Conservation (phyloP, 92 coral and sea anemone genomes). For the Micromussa lordhowensis region DNA sequence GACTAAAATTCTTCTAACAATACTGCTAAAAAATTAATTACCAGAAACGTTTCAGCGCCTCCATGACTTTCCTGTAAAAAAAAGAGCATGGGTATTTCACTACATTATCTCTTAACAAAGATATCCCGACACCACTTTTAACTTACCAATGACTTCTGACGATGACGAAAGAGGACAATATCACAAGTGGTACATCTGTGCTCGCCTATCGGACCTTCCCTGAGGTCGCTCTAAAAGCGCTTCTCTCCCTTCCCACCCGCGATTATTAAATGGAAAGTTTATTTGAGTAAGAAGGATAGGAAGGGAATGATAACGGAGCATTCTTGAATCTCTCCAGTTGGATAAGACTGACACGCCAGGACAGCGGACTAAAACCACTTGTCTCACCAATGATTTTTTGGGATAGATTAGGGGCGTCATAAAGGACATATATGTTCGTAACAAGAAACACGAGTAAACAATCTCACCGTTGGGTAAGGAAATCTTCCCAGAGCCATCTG, state of each 20-base stretch:
- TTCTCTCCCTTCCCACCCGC: no score
- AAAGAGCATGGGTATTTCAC: not conserved
- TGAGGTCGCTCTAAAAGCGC: no score
- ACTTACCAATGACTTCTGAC: no score
- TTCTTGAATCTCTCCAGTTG: no score
- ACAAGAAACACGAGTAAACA: not conserved
- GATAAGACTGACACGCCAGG: not conserved
- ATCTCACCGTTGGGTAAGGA: constrained; percentile 87
- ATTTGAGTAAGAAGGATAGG: no score
- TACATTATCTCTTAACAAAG: not conserved
- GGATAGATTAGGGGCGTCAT: not conserved
- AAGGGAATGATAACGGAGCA: no score
- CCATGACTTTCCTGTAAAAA: constrained; percentile 64
- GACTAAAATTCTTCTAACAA: not conserved
- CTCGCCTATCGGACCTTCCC: no score
- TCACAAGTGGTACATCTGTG: no score
- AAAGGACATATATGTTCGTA: not conserved
- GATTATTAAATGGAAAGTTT: no score
- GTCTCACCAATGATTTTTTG: not conserved
- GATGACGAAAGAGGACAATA: no score
- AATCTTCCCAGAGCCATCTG: constrained; percentile 96
- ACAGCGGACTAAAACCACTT: not conserved
- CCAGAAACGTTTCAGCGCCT: constrained; percentile 63
- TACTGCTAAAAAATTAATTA: not conserved
- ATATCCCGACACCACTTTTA: not conserved